A percentile compares a stretch with the other conserved stretches of the same genome.
Conservation (phyloP, 2,888 invertebrate species). For the Diplolepis rosae region DNA sequence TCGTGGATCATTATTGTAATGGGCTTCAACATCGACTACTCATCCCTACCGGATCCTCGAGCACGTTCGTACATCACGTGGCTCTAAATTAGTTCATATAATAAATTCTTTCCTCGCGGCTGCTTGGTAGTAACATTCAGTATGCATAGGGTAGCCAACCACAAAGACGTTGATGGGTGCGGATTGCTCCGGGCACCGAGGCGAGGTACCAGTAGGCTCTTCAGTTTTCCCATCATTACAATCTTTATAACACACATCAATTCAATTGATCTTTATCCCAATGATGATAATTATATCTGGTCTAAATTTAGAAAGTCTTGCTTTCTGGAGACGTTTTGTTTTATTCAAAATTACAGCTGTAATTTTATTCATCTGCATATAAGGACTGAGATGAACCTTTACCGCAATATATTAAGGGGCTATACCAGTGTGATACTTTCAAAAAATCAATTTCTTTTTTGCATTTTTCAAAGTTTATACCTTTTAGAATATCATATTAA, state of each 20-base stretch:
- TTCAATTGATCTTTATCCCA: no score
- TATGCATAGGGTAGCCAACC: slow-evolving; percentile 70
- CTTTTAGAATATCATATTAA: no score
- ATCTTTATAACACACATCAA: background rate
- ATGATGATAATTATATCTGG: no score
- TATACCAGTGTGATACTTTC: no score
- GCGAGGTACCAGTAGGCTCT: slow-evolving; percentile 57
- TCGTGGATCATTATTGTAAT: slow-evolving; percentile 29
- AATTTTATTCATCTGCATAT: no score
- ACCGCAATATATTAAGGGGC: no score
- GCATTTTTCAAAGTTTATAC: no score
- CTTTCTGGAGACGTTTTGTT: no score
- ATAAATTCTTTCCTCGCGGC: slow-evolving; percentile 66
- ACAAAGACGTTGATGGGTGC: slow-evolving; percentile 58
- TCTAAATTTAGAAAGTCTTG: no score
- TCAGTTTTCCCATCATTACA: background rate
- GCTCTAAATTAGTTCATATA: slow-evolving; percentile 68
- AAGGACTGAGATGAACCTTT: no score
- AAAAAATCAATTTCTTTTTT: background rate
- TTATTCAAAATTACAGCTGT: no score
- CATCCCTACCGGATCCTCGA: slow-evolving; percentile 5
- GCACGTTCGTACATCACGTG: slow-evolving; percentile 25
- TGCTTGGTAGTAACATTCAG: slow-evolving; percentile 69
- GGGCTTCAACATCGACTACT: slow-evolving; percentile 7
- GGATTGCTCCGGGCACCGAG: slow-evolving; percentile 61